phyloP scores from a whole-genome alignment of 2,797 vertebrate species.

The Phylloscopus collybita region DNA sequence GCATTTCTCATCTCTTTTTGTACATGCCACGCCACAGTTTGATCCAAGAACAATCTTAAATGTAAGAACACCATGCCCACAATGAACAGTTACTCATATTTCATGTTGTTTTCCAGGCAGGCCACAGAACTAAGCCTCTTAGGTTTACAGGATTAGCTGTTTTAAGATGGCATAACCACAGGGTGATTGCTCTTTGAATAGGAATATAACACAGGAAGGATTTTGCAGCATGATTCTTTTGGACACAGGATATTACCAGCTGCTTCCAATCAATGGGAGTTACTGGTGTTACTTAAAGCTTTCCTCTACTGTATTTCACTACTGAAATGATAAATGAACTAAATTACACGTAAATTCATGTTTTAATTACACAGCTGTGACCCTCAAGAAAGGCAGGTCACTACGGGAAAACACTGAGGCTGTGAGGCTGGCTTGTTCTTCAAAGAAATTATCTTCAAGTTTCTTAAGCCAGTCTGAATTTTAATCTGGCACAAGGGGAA shows the following conservation, averaged over 20 bases:
- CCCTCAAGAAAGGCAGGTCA: background rate
- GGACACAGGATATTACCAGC: background rate
- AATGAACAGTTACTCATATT: background rate
- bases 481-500: background rate
- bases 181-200: background rate
- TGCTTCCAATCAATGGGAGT: background rate
- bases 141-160: constrained; percentile 2
- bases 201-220: background rate
- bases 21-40: constrained; percentile 74
- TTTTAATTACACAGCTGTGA: constrained; percentile 17
- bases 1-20: background rate
- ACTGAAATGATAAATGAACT: constrained; percentile 8
- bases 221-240: background rate
- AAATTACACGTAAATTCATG: constrained; percentile 9
- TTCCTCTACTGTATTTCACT: background rate
- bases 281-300: background rate
- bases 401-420: background rate
- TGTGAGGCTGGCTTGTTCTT: background rate
- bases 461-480: background rate
- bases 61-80: constrained; percentile 61
- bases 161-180: background rate
- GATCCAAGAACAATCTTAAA: constrained; percentile 66
- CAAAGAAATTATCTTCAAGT: background rate
- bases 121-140: background rate
- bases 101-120: background rate